Base-by-base conservation (phyloP, 2,888 invertebrate species). In the Neria commutata region DNA sequence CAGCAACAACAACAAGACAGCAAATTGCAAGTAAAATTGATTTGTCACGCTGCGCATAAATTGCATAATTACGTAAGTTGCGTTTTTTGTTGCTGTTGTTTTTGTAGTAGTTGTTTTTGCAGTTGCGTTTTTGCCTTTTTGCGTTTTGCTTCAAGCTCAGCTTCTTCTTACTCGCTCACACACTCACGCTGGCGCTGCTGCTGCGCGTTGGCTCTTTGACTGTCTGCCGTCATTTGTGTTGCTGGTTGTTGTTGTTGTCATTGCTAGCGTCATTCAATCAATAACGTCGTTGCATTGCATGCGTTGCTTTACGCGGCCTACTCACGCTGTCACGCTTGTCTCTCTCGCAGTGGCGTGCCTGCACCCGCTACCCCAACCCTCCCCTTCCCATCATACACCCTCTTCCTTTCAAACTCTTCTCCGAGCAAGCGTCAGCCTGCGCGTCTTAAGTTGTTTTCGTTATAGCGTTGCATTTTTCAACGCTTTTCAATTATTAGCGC, bases 31-130 rank as follows among this genome's bases (percentile, higher is more conserved):
- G 65, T 63, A 69, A 72, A 73, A 73, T 72, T 73, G 72, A 72
- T 72, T 69, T 73, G 71, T 73, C 76, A 77, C 72, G 76, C 69
- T 73, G 76, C 72, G 71, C 76, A 75, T 76, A 77, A 77, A 77
- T 76, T 77, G 74, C 77, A 76, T 73, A 72, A 72, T 72, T 70
- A 71, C 67, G 64, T 69, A 67, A 69, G 65, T 62, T 58, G 63
- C 63, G 59, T 34, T 21, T 51, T 26, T 8, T 58, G 55, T 42
- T 48, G 58, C 33, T 60, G 63, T 29, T 58, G 61, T 23, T 55
- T 60, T 53, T 63, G 49, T n/a, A 48, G 19, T 14, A 52, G 42
- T 49, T 33, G 5, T 21, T 47, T 42, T 29, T 49, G 23, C 14
- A 24, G 57, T 58, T 61, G 24, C 37, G 17, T 34, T 51, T 55